A percentile compares a stretch with the other conserved stretches of the same genome.
These are phyloP conservation scores for Physocephala rufipes DNA, from an alignment of 2,888 invertebrate species.

Conservation along the genomic window DNA sequence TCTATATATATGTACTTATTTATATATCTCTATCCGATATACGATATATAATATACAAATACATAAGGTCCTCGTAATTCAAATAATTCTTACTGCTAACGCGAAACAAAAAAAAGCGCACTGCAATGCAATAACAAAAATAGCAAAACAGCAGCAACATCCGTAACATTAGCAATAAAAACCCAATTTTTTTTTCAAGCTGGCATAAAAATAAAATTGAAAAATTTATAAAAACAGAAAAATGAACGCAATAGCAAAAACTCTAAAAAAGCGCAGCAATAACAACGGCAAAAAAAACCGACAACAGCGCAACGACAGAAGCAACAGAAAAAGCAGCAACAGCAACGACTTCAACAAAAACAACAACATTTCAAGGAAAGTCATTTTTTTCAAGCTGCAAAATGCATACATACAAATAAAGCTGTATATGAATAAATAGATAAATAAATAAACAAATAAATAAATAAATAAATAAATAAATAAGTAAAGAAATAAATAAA, in stretches of 20 bases:
- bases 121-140: not conserved
- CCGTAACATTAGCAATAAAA: not conserved
- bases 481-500: too few species aligned
- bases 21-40: too few species aligned
- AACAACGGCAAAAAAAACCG: slow-evolving; percentile 15
- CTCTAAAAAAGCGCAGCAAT: slow-evolving; percentile 6
- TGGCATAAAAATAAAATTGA: slow-evolving; percentile 40
- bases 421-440: slow-evolving; percentile 3
- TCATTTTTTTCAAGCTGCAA: slow-evolving; percentile 36
- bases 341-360: slow-evolving; percentile 13
- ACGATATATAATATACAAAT: too few species aligned
- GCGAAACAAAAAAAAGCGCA: not conserved
- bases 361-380: slow-evolving; percentile 36
- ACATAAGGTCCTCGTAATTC: too few species aligned
- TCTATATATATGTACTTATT: too few species aligned
- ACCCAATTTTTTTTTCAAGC: slow-evolving; percentile 14
- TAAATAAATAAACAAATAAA: too few species aligned
- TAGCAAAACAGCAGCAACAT: not conserved
- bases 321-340: slow-evolving; percentile 1
- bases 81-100: not conserved
- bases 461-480: too few species aligned
- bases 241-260: slow-evolving; percentile 37
- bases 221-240: slow-evolving; percentile 41
- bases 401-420: slow-evolving; percentile 7
- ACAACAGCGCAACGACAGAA: not conserved